These are phyloP conservation scores for Toxotes chatareus DNA, from an alignment of 2,113 vertebrate species.

Conservation along the genomic window DNA sequence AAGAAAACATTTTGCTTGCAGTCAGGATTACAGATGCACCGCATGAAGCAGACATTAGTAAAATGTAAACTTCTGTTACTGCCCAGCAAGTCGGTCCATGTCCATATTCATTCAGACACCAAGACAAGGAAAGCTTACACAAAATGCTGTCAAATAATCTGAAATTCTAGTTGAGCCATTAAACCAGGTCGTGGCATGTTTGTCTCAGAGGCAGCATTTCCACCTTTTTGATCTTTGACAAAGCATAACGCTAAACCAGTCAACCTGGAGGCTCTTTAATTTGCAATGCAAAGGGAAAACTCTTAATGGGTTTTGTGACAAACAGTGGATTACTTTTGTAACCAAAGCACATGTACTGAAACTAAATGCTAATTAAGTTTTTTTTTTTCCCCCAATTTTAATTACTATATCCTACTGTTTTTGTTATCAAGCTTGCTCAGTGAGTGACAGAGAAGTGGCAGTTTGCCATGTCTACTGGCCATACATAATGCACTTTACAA, in stretches of 20 bases:
- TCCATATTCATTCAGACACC: neutral
- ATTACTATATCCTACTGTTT: constrained; percentile 7
- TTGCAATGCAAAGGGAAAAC: neutral
- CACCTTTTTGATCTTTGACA: constrained; percentile 2
- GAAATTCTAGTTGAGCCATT: neutral
- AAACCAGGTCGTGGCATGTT: neutral
- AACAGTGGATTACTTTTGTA: constrained; percentile 20
- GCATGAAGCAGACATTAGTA: neutral
- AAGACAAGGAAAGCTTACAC: neutral
- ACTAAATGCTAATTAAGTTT: constrained; percentile 15
- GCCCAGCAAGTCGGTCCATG: no score
- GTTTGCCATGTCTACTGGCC: constrained; percentile 13
- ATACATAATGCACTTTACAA: constrained; percentile 32
- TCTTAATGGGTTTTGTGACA: neutral
- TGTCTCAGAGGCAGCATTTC: neutral
- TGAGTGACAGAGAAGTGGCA: constrained; percentile 4
- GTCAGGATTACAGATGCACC: neutral
- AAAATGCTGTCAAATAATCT: neutral
- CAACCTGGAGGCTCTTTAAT: constrained; percentile 11
- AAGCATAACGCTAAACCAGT: neutral
- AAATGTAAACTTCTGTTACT: neutral
- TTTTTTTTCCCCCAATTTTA: neutral
- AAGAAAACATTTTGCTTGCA: neutral
- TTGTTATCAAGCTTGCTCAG: constrained; percentile 14
- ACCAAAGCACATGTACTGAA: neutral